Conservation (phyloP, 2,113 vertebrate genomes). For the Atractosteus spatula region DNA sequence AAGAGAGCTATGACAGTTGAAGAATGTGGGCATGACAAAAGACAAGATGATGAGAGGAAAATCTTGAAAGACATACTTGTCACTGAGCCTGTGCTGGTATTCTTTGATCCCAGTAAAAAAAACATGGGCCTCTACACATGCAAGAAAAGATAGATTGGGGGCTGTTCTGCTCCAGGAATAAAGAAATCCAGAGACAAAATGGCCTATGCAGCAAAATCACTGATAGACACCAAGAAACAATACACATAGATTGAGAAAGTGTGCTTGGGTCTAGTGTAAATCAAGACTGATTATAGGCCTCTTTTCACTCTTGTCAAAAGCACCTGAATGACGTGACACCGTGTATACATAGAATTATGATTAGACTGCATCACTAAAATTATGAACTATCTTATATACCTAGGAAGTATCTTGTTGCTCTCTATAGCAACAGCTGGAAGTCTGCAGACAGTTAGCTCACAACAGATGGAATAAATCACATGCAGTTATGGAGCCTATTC, state of each 20-base stretch:
- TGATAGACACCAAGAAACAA: neutral
- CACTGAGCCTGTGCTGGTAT: neutral
- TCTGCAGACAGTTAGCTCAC: neutral
- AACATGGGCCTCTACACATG: neutral
- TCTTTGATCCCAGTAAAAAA: conserved; percentile 5
- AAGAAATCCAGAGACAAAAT: too few species aligned
- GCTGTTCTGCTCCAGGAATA: too few species aligned
- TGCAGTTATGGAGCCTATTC: too few species aligned
- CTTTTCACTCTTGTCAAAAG: neutral
- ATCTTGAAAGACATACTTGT: neutral
- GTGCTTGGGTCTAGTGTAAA: neutral
- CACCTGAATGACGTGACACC: conserved; percentile 3
- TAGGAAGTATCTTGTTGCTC: neutral
- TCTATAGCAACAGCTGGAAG: neutral
- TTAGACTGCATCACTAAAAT: conserved; percentile 1
- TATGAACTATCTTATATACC: neutral
- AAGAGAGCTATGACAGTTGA: neutral
- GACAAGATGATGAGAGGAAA: conserved; percentile 10
- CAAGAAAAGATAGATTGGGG: too few species aligned
- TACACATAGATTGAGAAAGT: neutral
- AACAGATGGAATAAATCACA: neutral
- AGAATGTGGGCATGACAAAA: neutral
- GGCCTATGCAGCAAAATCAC: neutral
- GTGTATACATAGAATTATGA: neutral
- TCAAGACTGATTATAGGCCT: neutral